Evolutionary conservation across 2,888 invertebrate species (phyloP), one percentile per base, ranked within the genome.

Genomic region (Athalia rosae): DNA sequence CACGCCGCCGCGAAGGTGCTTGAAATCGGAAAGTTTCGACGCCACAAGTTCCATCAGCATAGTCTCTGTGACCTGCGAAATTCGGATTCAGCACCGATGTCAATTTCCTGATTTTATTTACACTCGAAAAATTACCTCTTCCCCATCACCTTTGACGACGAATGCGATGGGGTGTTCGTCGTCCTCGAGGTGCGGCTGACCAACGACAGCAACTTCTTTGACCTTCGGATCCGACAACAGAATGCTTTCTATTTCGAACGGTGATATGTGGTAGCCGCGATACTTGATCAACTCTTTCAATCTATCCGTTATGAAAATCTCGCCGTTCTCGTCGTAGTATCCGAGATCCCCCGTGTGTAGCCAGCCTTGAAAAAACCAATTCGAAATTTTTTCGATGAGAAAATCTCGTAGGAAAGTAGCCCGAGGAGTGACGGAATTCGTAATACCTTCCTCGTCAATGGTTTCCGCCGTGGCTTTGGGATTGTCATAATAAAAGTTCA

Each of bases 311-410:
- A 88, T 81, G 11, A 83, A 89, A 3, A 89, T 8, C 58, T 88
- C 82, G 0, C 85, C 87, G 1, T 85, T 81, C 4, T 87, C 84
- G 47, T 87, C 85, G 48, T 84, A 84, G 63, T 86, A 87, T 8
- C 81, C 85, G 3, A 89, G 77, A 79, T 90, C 90, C 7, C 90
- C 89, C 0, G 87, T 82, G n/a, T 85, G 88, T 15, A 87, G n/a
- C 87, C 87, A 90, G 4, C 86, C 87, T 87, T 15, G 45, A 64
- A 56, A 4, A 4, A 28, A 28, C 2, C 28, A 28, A 28, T 28
- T 28, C 28, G 28, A 28, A 28, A 28, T 28, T 28, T 28, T 28
- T 28, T 28, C 28, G 28, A 28, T 2, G 28, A 28, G 28, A 28
- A 28, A 28, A 0, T 28, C 28, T 28, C 28, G 28, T 1, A 28